These are phyloP conservation scores for Elysia crispata DNA, from an alignment of 2,888 invertebrate genomes.

Conservation along the genomic window DNA sequence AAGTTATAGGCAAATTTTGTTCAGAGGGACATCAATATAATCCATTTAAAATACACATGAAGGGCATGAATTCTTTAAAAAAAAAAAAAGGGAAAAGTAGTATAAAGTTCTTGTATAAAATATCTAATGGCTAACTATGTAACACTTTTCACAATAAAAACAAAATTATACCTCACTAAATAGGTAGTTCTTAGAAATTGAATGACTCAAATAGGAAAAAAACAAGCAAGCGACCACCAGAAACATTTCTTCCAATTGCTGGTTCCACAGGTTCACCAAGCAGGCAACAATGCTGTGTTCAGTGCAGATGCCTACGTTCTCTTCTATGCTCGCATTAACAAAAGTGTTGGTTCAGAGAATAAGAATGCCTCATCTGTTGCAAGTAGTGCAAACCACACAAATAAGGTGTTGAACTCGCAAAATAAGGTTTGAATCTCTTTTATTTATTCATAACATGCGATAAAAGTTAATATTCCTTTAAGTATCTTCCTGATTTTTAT, in stretches of 20 bases:
- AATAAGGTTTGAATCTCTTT: neutral
- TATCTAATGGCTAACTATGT: too few relatives aligned
- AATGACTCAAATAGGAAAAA: neutral
- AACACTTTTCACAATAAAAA: neutral
- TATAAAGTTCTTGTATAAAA: too few relatives aligned
- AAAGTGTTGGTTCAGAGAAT: slow-evolving; percentile 1
- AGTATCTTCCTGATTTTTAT: too few relatives aligned
- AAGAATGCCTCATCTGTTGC: too few relatives aligned
- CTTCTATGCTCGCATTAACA: slow-evolving; percentile 82
- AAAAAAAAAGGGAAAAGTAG: too few relatives aligned
- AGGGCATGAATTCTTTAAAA: too few relatives aligned
- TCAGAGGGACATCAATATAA: too few relatives aligned
- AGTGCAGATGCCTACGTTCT: slow-evolving; percentile 87
- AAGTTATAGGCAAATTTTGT: too few relatives aligned
- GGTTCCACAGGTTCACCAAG: slow-evolving; percentile 62
- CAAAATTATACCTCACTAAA: neutral
- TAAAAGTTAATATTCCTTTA: too few relatives aligned
- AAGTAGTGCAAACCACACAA: too few relatives aligned
- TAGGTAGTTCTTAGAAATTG: neutral
- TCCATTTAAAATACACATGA: too few relatives aligned
- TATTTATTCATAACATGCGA: neutral
- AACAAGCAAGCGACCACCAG: neutral
- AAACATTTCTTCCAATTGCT: neutral
- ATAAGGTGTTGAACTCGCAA: too few relatives aligned
- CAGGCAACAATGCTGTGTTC: slow-evolving; percentile 86